Evolutionary conservation across 1,140 invertebrate genomes (phyloP), one percentile per base, ranked within the genome.

Genomic region (Planococcus citri): DNA sequence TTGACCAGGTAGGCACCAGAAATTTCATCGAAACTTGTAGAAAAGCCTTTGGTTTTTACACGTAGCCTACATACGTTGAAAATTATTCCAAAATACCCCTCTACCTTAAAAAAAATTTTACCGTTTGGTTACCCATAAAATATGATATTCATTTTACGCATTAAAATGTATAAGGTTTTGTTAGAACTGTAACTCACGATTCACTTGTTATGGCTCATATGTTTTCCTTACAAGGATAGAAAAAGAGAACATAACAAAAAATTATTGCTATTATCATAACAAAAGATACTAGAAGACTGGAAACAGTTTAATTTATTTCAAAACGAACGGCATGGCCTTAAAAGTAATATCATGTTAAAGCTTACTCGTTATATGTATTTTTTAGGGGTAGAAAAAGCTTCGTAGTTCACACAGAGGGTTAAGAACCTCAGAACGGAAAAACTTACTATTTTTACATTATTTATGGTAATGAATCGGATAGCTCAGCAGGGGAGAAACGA

Each of bases 261-360:
- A 51, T 51, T 51, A 51, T 51, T 51, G n/a, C 41, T 51, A 51
- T 51, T 51, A 51, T 51, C 41, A 51, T 51, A 51, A 51, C 41
- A 51, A 51, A 51, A 51, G 41, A 51, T 17, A n/a, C 41, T 51
- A 51, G 17, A 51, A 51, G 41, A 51, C 41, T 51, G 41, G 29
- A 51, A 51, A 51, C 41, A 9, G 41, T 51, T 51, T 51, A 51
- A 51, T 51, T 51, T 51, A 51, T 51, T 51, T 51, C 41, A 51
- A 51, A 20, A 51, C 6, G 6, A 51, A 51, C 17, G 12, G 41
- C 17, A 51, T 51, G 2, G 41, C 41, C 41, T 51, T 51, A 51
- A 51, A 51, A 51, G 41, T 51, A 51, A 51, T 51, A 51, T 17
- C 41, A 51, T 51, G 41, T 51, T n/a, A n/a, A n/a, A n/a, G n/a